phyloP scores from a whole-genome alignment of 2,113 vertebrate genomes.

The Podocnemis expansa region DNA sequence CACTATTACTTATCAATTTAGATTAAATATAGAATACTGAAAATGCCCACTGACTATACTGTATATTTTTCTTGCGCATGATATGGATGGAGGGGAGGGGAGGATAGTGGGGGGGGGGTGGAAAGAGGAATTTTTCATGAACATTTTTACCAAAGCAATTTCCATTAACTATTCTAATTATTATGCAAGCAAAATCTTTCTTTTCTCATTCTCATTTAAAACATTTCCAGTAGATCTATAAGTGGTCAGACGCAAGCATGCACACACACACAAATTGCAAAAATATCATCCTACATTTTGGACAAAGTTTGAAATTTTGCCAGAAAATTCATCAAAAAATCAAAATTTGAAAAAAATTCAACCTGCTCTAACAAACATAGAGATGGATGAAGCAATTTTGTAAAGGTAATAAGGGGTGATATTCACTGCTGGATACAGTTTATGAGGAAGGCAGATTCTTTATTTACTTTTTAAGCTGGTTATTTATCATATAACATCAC shows the following conservation, averaged over 20 bases:
- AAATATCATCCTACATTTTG: neutral
- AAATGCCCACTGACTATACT: rapidly evolving
- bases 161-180: rapidly evolving
- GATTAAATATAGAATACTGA: neutral
- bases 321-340: neutral
- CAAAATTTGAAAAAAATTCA: neutral
- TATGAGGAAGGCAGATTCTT: neutral
- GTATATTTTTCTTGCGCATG: neutral
- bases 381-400: neutral
- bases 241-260: rapidly evolving
- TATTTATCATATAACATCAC: neutral
- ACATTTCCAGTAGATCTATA: neutral
- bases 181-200: neutral
- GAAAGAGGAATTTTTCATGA: rapidly evolving
- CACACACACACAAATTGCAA: neutral
- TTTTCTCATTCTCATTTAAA: neutral
- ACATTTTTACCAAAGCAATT: neutral
- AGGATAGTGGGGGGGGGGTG: rapidly evolving
- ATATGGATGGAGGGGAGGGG: rapidly evolving
- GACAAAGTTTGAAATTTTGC: neutral
- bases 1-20: neutral
- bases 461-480: neutral
- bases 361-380: neutral
- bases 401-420: neutral
- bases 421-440: neutral